Percentiles rank a stretch among this genome's conserved stretches.
Conservation (phyloP, 2,888 invertebrate species). For the Cheilosia impressa region DNA sequence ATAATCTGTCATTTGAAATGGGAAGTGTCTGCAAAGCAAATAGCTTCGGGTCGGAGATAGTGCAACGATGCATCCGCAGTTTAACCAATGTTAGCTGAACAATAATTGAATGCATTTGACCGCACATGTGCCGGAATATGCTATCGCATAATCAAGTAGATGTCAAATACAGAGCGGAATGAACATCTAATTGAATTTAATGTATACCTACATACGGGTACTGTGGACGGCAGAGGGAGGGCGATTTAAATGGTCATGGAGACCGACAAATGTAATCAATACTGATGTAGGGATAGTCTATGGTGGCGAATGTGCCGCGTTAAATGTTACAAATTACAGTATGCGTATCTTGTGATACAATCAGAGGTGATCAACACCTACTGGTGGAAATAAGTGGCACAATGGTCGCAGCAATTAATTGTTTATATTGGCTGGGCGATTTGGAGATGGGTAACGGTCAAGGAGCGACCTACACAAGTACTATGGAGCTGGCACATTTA, state of each 20-base stretch:
- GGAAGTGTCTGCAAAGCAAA: conserved; percentile 4
- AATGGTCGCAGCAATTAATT: conserved; percentile 2
- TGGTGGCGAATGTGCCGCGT: not conserved
- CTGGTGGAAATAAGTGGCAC: not conserved
- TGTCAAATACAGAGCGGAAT: conserved; percentile 39
- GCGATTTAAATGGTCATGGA: conserved; percentile 33
- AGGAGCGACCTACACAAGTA: too few relatives aligned
- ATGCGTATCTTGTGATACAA: not conserved
- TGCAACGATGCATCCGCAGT: not conserved
- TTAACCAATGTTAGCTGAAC: conserved; percentile 19
- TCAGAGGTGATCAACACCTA: conserved; percentile 24
- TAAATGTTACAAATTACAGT: conserved; percentile 1
- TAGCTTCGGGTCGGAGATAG: not conserved
- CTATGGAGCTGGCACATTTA: too few relatives aligned
- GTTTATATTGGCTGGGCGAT: not conserved
- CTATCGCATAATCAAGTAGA: conserved; percentile 34
- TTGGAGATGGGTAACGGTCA: too few relatives aligned
- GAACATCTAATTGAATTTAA: conserved; percentile 52
- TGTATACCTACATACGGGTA: not conserved
- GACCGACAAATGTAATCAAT: conserved; percentile 54
- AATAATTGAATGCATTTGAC: conserved; percentile 6
- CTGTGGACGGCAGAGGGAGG: not conserved
- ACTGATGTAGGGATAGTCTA: not conserved
- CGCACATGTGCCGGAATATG: conserved; percentile 22
- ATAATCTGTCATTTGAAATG: conserved; percentile 5